Evolutionary conservation across 2,888 invertebrate species (phyloP).

Genomic region (Ophioninae sp.): DNA sequence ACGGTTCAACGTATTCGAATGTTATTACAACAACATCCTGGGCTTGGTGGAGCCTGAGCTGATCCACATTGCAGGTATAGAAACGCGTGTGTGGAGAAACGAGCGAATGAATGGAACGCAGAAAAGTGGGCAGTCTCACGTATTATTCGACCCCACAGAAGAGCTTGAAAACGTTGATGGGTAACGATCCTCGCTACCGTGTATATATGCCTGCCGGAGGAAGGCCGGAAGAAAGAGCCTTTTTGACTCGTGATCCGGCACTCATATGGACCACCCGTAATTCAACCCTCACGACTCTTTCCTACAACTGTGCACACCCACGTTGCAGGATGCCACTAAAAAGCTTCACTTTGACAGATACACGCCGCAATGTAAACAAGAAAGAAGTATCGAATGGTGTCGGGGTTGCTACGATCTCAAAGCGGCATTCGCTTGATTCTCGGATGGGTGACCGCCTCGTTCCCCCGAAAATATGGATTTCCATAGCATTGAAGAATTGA

Average conservation of each 20-base stretch:
- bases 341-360: constrained; percentile 5
- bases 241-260: constrained; percentile 60
- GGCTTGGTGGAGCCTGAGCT: constrained; percentile 14
- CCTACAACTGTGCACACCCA: constrained; percentile 12
- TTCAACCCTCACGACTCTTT: constrained; percentile 50
- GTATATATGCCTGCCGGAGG: constrained; percentile 18
- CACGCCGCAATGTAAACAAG: constrained; percentile 23
- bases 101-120: constrained; percentile 39
- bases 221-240: constrained; percentile 63
- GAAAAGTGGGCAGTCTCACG: constrained; percentile 54
- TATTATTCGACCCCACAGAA: constrained; percentile 57
- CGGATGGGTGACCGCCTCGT: too few species aligned
- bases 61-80: constrained; percentile 34
- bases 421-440: too few species aligned
- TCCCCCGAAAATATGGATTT: too few species aligned
- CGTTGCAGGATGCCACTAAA: constrained; percentile 4
- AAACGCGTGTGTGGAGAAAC: constrained; percentile 10
- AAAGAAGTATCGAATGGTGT: constrained; percentile 12
- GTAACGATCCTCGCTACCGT: constrained; percentile 44
- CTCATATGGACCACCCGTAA: constrained; percentile 59
- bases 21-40: constrained; percentile 52
- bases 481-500: too few species aligned
- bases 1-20: constrained; percentile 32
- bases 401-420: too few species aligned
- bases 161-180: constrained; percentile 39